These are phyloP conservation scores for Coryphaenoides rupestris DNA, from an alignment of 2,113 vertebrate genomes.

Conservation along the genomic window DNA sequence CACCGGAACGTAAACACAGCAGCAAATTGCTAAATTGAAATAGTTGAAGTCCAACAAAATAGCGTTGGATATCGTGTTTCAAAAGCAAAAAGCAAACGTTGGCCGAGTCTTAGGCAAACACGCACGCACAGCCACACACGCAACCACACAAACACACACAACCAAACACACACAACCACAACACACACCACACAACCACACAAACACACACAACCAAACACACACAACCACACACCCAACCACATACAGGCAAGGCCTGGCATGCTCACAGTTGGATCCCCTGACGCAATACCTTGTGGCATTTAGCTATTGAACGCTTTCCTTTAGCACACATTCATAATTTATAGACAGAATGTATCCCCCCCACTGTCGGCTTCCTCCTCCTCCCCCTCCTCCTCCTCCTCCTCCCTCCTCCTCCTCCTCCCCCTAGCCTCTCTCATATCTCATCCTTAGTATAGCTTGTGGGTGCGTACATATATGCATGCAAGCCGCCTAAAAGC, in stretches of 20 bases:
- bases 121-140: not conserved
- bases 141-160: not conserved
- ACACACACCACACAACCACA: not conserved
- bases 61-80: not conserved
- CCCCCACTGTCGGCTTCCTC: conserved; percentile 5
- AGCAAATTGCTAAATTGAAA: not conserved
- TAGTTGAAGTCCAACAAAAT: not conserved
- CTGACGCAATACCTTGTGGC: conserved; percentile 50
- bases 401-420: not conserved
- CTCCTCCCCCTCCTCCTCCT: not conserved
- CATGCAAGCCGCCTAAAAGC: too few relatives aligned
- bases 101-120: not conserved
- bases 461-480: too few relatives aligned
- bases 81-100: not conserved
- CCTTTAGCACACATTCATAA: conserved; percentile 58
- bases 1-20: not conserved
- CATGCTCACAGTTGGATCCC: conserved; percentile 46
- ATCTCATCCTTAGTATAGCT: not conserved
- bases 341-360: conserved; percentile 57
- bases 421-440: not conserved
- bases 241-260: conserved; percentile 8
- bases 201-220: not conserved
- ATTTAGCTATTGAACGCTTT: conserved; percentile 64
- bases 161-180: not conserved
- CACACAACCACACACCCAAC: conserved; percentile 14